These are phyloP conservation scores for Noctua fimbriata DNA, from an alignment of 2,888 invertebrate genomes.

Conservation along the genomic window DNA sequence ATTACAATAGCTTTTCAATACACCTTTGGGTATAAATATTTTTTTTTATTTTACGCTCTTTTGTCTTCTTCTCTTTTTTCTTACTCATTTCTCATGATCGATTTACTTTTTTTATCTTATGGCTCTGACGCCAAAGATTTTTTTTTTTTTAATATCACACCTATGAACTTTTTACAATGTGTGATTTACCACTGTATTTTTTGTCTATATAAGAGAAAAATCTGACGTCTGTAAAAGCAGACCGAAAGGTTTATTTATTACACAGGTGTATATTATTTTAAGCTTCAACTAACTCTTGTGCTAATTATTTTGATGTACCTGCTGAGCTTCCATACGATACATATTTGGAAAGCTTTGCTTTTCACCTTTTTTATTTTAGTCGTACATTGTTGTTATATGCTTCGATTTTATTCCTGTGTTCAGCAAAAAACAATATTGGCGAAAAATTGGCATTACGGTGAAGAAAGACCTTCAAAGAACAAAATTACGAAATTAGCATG, in stretches of 20 bases:
- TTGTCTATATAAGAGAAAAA: background rate
- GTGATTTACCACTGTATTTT: conserved; percentile 21
- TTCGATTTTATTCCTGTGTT: conserved; percentile 42
- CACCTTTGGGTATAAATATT: conserved; percentile 85
- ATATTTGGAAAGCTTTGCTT: conserved; percentile 67
- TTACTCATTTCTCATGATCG: conserved; percentile 83
- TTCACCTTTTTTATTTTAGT: conserved; percentile 39
- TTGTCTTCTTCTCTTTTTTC: conserved; percentile 61
- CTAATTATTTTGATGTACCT: conserved; percentile 62
- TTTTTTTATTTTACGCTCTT: conserved; percentile 54
- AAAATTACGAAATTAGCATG: conserved; percentile 56
- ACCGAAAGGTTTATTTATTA: conserved; percentile 28
- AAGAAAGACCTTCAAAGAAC: conserved; percentile 8
- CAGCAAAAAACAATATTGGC: conserved; percentile 17
- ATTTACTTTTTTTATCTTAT: background rate
- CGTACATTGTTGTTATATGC: conserved; percentile 61
- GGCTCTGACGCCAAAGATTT: background rate
- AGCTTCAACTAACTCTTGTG: conserved; percentile 68
- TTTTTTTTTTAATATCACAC: conserved; percentile 25
- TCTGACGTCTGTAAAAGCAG: conserved; percentile 24
- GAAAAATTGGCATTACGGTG: background rate
- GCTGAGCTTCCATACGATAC: conserved; percentile 67
- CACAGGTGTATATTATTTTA: conserved; percentile 49
- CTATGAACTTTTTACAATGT: conserved; percentile 8
- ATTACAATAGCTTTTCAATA: conserved; percentile 72